Base-by-base conservation (phyloP, 2,888 invertebrate genomes). In the Cheilosia variabilis region DNA sequence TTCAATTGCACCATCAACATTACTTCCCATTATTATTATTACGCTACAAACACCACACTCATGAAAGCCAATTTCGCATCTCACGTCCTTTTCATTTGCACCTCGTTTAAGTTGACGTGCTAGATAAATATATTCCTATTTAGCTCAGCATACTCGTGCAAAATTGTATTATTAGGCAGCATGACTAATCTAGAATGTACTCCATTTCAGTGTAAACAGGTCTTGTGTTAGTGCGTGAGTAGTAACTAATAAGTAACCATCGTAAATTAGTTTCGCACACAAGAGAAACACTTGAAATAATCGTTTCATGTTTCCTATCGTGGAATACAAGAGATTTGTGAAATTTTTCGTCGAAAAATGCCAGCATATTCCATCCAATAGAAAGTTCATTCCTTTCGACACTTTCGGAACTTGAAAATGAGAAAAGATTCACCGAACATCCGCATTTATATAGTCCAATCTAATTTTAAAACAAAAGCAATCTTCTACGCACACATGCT, bases 381-480 rank as follows among this genome's bases (percentile, higher is more conserved):
- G 37, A 50, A 71, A 58, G 41, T 71, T 60, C 37, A 69, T 71
- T 37, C 71, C 50, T 71, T 60, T 71, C 71, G 50, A 60, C 24
- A 71, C 71, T 50, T 71, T 60, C 24, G 50, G 37, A 71, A 50
- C 58, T 60, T 71, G 71, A 60, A 78, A 83, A 78, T 73, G 78
- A 72, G 62, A 63, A 78, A 78, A 78, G 24, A 60, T 72, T 10
- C 27, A 47, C 60, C 68, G 50, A 57, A 55, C 68, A 78, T 83
- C 66, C 83, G 79, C 69, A 45, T 79, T 84, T 84, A 79, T 80
- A 80, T 78, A 76, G 71, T 62, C 84, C 88, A 87, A 87, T 89
- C 90, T 90, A 90, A 90, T 89, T 87, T 90, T 90, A 90, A 90
- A 90, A 90, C 90, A 89, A 90, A 90, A 89, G 89, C 90, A 89